Base-by-base conservation (phyloP, 2,113 vertebrate genomes). In the Phalacrocorax brasilianus region DNA sequence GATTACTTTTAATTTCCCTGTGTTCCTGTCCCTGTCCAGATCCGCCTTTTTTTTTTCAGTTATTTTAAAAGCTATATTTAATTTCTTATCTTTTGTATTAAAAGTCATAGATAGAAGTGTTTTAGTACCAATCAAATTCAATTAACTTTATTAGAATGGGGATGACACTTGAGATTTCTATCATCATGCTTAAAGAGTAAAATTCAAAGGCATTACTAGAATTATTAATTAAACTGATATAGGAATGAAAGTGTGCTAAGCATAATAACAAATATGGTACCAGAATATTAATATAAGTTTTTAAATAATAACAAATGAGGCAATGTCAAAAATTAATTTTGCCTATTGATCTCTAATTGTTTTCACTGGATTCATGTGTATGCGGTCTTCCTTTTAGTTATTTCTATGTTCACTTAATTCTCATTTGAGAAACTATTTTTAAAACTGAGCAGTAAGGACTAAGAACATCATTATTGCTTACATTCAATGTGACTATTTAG, bases 11-110 rank as follows among this genome's bases (percentile, higher is more conserved):
- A 56, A 74, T 74, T 85, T 74, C 24, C 11, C 38, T 66, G 16
- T 13, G 22, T 67, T 67, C 14, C 27, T 28, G 12, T 49, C 22
- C 26, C 58, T 68, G 26, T 10, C 33, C 12, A 38, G 12, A 26
- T 66, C 6, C 5, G 3, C 4, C 9, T 6, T 10, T 11, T 15
- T n/a, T 50, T 35, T 12, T 3, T 6, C 12, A 22, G 9, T 47
- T 13, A 27, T 53, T 81, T n/a, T 78, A 33, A 85, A 82, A 61
- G 17, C 11, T 42, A 71, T 38, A 86, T 35, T 78, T 65, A 1
- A 33, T 66, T 47, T 85, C 17, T 27, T 26, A 26, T 74, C 6
- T 35, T 85, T 75, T 27, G 4, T 76, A 63, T 14, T 17, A 76
- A 58, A 90, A 75, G 20, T 6, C 0, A 0, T 44, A 80, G 13